phyloP scores from a whole-genome alignment of 35 echinoderm and acorn worm genomes.

The Stichopus chloronotus region DNA sequence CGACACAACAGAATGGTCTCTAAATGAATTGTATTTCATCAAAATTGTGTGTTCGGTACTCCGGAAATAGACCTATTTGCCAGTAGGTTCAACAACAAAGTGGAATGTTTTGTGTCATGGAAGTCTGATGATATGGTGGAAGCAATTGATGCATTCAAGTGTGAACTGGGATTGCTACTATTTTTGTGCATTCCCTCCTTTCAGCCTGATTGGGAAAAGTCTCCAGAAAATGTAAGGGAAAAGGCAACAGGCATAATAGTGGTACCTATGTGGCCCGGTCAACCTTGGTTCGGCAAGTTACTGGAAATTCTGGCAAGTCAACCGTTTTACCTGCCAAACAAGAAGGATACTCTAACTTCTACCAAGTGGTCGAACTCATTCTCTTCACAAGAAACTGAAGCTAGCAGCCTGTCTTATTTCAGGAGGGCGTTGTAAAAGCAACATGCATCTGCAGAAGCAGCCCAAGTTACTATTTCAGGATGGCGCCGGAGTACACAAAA shows the following conservation, averaged over 20 bases:
- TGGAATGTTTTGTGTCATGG: slow-evolving; percentile 51
- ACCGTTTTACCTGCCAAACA: no score
- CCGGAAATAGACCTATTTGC: slow-evolving; percentile 69
- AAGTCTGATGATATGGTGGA: slow-evolving; percentile 53
- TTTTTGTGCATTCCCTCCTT: slow-evolving; percentile 75
- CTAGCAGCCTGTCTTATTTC: no score
- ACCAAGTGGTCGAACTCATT: no score
- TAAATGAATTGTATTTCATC: slow-evolving; percentile 25
- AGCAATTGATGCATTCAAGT: slow-evolving; percentile 78
- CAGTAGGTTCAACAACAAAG: slow-evolving; percentile 40
- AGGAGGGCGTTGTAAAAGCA: no score
- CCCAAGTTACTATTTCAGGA: no score
- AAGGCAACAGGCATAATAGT: slow-evolving; percentile 51
- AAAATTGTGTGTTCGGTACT: slow-evolving; percentile 44
- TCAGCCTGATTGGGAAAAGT: slow-evolving; percentile 43
- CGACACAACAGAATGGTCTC: not conserved
- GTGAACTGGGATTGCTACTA: slow-evolving; percentile 35
- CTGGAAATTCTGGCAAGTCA: not conserved
- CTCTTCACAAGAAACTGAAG: no score
- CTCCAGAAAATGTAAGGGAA: slow-evolving; percentile 60
- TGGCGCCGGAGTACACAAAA: no score
- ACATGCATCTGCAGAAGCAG: no score
- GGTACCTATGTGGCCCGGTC: slow-evolving; percentile 62
- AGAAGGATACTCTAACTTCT: no score
- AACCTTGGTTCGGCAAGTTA: slow-evolving; percentile 51